phyloP scores from a whole-genome alignment of 2,113 vertebrate genomes.

The Vimba vimba region DNA sequence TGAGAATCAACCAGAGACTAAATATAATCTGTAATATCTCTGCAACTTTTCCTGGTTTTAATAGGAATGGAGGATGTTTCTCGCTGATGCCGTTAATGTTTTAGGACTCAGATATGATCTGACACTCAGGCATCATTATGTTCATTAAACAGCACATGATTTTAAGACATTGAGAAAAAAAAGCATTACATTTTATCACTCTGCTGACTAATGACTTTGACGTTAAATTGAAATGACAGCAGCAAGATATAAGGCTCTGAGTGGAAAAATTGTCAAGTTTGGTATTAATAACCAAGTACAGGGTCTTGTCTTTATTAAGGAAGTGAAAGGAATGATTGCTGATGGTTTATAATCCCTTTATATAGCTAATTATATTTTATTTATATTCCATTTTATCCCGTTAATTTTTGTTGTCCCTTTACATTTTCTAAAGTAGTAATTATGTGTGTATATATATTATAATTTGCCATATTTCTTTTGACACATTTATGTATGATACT shows the following conservation, averaged over 20 bases:
- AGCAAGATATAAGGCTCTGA: constrained; percentile 60
- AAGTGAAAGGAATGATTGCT: constrained; percentile 27
- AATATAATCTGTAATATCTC: not conserved
- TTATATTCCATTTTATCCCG: not conserved
- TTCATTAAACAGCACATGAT: constrained; percentile 57
- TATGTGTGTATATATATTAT: too few relatives aligned
- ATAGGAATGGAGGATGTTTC: constrained; percentile 13
- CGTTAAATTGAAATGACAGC: constrained; percentile 62
- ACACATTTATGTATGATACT: too few relatives aligned
- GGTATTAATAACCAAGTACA: constrained; percentile 41
- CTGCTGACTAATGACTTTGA: constrained; percentile 45
- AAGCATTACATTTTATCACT: constrained; percentile 44
- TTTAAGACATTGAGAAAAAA: constrained; percentile 46
- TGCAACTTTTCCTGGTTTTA: not conserved
- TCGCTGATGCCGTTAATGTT: constrained; percentile 5
- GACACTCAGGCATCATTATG: constrained; percentile 42
- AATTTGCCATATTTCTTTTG: too few relatives aligned
- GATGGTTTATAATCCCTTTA: not conserved
- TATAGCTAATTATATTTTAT: not conserved
- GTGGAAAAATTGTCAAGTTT: constrained; percentile 25
- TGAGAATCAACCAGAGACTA: not conserved
- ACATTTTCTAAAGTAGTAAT: too few relatives aligned
- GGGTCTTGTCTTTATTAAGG: constrained; percentile 39
- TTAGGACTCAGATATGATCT: constrained; percentile 13
- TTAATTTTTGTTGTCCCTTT: not conserved